Percentiles rank a stretch among this genome's conserved stretches.
Evolutionary conservation across 2,113 vertebrate genomes (phyloP).

Genomic region (Astatoreochromis straeleni): DNA sequence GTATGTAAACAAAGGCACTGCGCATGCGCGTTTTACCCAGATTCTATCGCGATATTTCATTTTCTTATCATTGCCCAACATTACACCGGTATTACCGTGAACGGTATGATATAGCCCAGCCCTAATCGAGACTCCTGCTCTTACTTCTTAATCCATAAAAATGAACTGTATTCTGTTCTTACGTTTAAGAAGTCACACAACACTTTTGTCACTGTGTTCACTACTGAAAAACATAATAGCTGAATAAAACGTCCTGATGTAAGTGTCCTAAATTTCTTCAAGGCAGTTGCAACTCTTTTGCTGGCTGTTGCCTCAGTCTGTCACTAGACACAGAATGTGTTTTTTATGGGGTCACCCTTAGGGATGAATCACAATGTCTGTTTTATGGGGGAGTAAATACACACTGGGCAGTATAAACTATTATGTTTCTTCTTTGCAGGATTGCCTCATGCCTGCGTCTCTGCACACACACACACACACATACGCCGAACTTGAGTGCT

Average conservation of each 20-base stretch:
- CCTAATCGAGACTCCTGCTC: neutral
- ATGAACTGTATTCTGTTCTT: neutral
- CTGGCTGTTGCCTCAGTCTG: constrained; percentile 52
- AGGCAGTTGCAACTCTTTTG: constrained; percentile 43
- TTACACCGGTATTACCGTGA: neutral
- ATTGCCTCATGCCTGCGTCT: constrained; percentile 43
- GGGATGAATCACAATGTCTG: constrained; percentile 32
- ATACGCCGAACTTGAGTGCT: neutral
- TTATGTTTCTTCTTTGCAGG: constrained; percentile 31
- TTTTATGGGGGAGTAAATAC: constrained; percentile 9
- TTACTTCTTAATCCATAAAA: neutral
- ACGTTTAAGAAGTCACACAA: neutral
- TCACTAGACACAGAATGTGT: constrained; percentile 1
- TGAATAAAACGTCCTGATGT: constrained; percentile 28
- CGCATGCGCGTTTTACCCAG: fast-evolving
- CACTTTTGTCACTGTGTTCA: neutral
- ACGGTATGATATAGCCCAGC: neutral
- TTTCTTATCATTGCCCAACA: neutral
- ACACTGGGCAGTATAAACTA: constrained; percentile 3
- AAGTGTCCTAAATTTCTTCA: constrained; percentile 38
- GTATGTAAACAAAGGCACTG: neutral
- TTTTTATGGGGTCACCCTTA: constrained; percentile 28
- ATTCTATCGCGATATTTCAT: neutral
- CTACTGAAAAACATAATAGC: constrained; percentile 12
- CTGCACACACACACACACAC: neutral